Base-by-base conservation (phyloP, 2,113 vertebrate genomes). In the Anhinga anhinga region DNA sequence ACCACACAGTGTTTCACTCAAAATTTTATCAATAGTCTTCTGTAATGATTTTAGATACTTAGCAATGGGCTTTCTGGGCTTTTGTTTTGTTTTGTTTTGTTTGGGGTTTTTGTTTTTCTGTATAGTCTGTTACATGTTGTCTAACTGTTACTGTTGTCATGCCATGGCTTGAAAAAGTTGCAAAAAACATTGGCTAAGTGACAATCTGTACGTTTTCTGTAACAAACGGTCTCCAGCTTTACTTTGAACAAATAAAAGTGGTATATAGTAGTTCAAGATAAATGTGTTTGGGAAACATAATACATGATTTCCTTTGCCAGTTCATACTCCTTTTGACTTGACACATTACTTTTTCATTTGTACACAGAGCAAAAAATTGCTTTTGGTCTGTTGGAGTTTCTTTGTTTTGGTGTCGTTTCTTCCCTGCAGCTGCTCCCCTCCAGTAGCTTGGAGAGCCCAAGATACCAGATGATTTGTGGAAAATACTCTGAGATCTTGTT, bases 371-470 rank as follows among this genome's bases (percentile, higher is more conserved):
- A 45, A 72, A 59, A 45, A 81, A 58, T 53, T 61, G 81, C 61
- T 71, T 61, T 80, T 90, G 77, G 76, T 95, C 82, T 90, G 49
- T 88, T 94, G 67, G 36, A 85, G 30, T 91, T 85, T 78, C 95
- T 97, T 98, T 98, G 80, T 70, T 95, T 95, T 95, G 88, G 30
- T 82, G 14, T 90, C 55, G n/a, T 93, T 97, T 92, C 86, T 93
- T 88, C 82, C 90, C 30, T 89, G 93, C 95, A 97, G 96, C 97
- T 98, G 95, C 97, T 97, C 91, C 61, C 85, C 95, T 97, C 93
- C 73, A 84, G 90, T 88, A 94, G 79, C 82, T 93, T 79, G 34
- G 53, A 90, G 77, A 90, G 83, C 82, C 86, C 85, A 93, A 93
- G 88, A 70, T 91, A 93, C 65, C 83, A 94, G 80, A 93, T 93